Evolutionary conservation across 2,797 vertebrate species (phyloP).

Genomic region (Capromys pilorides): DNA sequence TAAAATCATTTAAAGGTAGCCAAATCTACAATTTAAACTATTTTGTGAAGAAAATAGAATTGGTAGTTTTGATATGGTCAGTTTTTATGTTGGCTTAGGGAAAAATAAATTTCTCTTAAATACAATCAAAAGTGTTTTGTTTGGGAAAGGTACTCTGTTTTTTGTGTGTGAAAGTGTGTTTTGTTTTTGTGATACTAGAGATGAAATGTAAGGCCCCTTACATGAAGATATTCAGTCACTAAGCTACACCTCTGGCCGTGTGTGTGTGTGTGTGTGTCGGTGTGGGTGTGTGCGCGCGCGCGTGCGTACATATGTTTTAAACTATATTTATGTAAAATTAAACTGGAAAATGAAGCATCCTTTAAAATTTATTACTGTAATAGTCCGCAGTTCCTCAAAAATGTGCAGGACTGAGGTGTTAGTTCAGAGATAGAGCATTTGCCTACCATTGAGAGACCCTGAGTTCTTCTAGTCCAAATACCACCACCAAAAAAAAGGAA

Average conservation of each 20-base stretch:
- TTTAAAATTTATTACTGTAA: neutral
- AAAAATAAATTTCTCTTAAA: constrained; percentile 29
- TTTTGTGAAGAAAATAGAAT: constrained; percentile 45
- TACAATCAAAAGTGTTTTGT: constrained; percentile 26
- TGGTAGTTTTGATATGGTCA: neutral
- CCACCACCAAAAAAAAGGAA: no score
- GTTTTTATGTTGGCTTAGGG: constrained; percentile 20
- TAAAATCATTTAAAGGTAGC: neutral
- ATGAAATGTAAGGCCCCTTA: neutral
- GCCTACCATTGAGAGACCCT: no score
- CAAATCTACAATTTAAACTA: neutral
- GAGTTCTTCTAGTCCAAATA: neutral
- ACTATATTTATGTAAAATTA: neutral
- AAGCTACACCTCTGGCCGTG: neutral
- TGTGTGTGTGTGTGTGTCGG: neutral
- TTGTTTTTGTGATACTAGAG: neutral
- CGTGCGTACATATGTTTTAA: neutral
- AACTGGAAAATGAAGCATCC: constrained; percentile 34
- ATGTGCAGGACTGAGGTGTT: neutral
- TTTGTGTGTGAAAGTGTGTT: neutral
- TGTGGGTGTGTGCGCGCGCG: no score
- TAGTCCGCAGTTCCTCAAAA: constrained; percentile 42
- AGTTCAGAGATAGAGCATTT: neutral
- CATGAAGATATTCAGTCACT: neutral
- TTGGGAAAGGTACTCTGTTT: neutral